Evolutionary conservation across 2,888 invertebrate genomes (phyloP), one percentile per base, ranked within the genome.

Genomic region (Tetropium fuscum): DNA sequence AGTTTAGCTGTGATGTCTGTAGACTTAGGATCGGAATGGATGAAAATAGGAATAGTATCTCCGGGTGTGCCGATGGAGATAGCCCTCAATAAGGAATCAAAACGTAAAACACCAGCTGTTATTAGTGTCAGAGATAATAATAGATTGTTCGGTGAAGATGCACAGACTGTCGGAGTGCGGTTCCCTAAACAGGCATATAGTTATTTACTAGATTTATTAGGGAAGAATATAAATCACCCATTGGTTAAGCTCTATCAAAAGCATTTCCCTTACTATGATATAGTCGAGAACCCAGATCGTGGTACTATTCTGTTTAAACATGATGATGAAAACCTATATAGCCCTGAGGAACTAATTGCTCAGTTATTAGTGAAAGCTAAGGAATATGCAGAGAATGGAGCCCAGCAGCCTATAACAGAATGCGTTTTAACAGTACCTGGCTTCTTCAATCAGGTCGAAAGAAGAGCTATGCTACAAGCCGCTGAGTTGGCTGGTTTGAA

Each of bases 61-160:
- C 98, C 99, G 53, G 99, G 99, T 66, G 95, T 98, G 22, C 98
- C 99, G 1, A 99, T 99, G 99, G 99, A 99, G 85, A 98, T 99
- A 63, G 98, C 95, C 0, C 82, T 99, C 65, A 99, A 99, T 83
- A 95, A 94, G 80, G 99, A 99, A 84, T 97, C 97, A 0, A 94
- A 97, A 78, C 87, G 99, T 68, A 99, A 99, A 87, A 97, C 98
- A 0, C 95, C 97, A 11, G 90, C 92, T 2, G 90, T 93, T 7
- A 86, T 95, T 48, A 92, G 96, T 36, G 93, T 97, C 75, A 88
- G 95, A 59, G 92, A 97, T 78, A 94, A 91, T 13, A 92, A 94
- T 55, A 85, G 99, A 65, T 89, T 91, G 1, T 96, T 98, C 79
- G 97, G 97, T 0, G 97, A 98, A 83, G 95, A 96, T 78, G 98